Base-by-base conservation (phyloP, 2,797 vertebrate genomes). In the Molossus molossus region DNA sequence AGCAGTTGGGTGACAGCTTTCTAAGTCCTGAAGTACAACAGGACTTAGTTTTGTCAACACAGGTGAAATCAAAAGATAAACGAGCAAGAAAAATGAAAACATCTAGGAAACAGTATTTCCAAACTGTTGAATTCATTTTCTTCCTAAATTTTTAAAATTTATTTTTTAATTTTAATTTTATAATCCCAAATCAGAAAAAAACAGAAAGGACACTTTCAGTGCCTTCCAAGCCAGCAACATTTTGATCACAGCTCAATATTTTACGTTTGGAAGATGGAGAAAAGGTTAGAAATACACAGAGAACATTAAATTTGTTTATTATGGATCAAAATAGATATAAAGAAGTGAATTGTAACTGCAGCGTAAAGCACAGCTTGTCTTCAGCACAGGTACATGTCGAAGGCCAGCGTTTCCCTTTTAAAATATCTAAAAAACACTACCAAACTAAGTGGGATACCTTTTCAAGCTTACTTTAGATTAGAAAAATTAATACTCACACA, bases 401-500 rank as follows among this genome's bases (percentile, higher is more conserved):
- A 92, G 6, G 29, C n/a, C 73, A 94, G 88, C 33, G 55, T 90
- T 93, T 93, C 50, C 62, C n/a, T 64, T 69, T 45, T 79, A 84
- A 95, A 75, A 92, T 89, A 82, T 70, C 45, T 92, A 57, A 62
- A 82, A 73, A 58, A 88, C 20, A 62, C 37, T 55, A 48, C 8
- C 12, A 60, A 94, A 65, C 21, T 62, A 77, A 50, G 8, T 77
- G 25, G 29, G 60, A 84, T 48, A 57, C 0, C 53, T 75, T 94
- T 95, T 77, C 40, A 84, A 79, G 4, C 25, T 80, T 82, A 73
- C 70, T 69, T 91, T 72, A 65, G 62, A 70, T 90, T 91, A 37
- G 15, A 87, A 95, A 95, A 95, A 84, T 62, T 87, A 95, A 64
- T 40, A 67, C 23, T 67, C 14, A 40, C 14, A 94, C 21, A 85